Percentiles rank a stretch among this genome's conserved stretches.
Evolutionary conservation across 2,888 invertebrate genomes (phyloP).

Genomic region (Tenthredo scrophulariae): DNA sequence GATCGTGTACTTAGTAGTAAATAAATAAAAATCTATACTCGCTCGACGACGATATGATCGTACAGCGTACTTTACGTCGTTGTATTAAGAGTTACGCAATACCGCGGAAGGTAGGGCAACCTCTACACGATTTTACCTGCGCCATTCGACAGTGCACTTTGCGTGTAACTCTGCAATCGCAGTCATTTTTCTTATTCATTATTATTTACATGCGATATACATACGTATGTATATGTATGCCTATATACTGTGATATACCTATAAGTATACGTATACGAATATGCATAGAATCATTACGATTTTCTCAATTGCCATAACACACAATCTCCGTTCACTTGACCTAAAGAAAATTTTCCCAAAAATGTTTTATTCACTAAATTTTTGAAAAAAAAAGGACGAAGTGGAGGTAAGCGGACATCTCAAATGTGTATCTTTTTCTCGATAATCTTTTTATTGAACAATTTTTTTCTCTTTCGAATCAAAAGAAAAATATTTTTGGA

Average conservation of each 20-base stretch:
- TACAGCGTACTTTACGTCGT: not conserved
- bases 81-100: slow-evolving; percentile 37
- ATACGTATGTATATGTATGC: not conserved
- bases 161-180: slow-evolving; percentile 27
- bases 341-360: not conserved
- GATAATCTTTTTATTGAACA: not conserved
- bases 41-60: slow-evolving; percentile 8
- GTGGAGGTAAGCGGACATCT: not conserved
- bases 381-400: not conserved
- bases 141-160: slow-evolving; percentile 34
- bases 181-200: not conserved
- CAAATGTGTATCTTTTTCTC: not conserved
- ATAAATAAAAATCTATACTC: slow-evolving; percentile 2
- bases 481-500: too few species aligned
- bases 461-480: not conserved
- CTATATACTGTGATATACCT: not conserved
- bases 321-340: not conserved
- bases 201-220: slow-evolving; percentile 7
- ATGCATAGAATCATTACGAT: not conserved
- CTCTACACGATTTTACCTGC: slow-evolving; percentile 38
- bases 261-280: not conserved
- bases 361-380: too few species aligned
- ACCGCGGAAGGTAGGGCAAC: slow-evolving; percentile 32
- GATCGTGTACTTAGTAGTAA: not conserved
- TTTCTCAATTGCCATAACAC: not conserved